Percentiles rank a stretch among this genome's conserved stretches.
Conservation (phyloP, 2,888 invertebrate genomes). For the Ryuthela nishihirai region DNA sequence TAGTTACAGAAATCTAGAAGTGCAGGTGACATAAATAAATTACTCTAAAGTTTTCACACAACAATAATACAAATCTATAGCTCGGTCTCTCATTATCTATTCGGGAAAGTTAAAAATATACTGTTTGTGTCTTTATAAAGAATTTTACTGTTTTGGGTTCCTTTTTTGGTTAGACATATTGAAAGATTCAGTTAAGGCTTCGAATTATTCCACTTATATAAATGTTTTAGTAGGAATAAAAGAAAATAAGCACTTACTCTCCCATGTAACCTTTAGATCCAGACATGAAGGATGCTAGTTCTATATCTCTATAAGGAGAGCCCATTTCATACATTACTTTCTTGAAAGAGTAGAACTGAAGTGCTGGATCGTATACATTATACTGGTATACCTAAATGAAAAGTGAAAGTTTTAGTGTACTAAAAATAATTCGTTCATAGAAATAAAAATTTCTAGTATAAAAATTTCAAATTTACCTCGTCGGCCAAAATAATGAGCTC, state of each 20-base stretch:
- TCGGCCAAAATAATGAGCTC: slow-evolving; percentile 86
- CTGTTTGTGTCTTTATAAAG: no score
- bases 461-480: slow-evolving; percentile 60
- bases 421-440: neutral
- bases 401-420: neutral
- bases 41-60: no score
- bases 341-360: slow-evolving; percentile 91
- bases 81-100: no score
- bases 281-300: slow-evolving; percentile 94
- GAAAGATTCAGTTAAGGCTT: no score
- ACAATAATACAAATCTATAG: no score
- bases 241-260: slow-evolving; percentile 53
- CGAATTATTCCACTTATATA: no score
- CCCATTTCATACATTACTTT: slow-evolving; percentile 90
- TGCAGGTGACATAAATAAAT: no score
- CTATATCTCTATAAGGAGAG: slow-evolving; percentile 70
- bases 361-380: slow-evolving; percentile 85
- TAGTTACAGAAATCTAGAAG: no score
- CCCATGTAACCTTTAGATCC: slow-evolving; percentile 79
- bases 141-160: no score
- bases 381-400: slow-evolving; percentile 73
- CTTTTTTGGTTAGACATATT: no score
- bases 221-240: no score
- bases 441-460: neutral
- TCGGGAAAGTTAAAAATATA: no score